Conservation (phyloP, 1,140 invertebrate species). For the Calephelis virginiensis region DNA sequence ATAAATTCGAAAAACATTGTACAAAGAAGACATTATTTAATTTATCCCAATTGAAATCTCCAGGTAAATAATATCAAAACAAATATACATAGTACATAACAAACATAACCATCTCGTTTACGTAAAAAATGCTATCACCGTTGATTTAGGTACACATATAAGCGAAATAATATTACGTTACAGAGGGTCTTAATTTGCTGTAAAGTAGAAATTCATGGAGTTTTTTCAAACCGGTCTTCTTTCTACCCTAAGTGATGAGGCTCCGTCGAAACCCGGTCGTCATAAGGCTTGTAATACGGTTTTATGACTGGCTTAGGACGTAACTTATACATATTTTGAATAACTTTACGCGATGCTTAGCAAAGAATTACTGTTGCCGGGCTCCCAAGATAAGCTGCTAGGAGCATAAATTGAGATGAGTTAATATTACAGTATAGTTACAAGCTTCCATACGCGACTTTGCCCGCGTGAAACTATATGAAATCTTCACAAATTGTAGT, state of each 20-base stretch:
- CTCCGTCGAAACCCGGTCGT: conserved; percentile 59
- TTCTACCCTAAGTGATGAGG: conserved; percentile 62
- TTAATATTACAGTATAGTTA: conserved; percentile 4
- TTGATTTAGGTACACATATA: background rate
- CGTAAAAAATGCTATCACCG: background rate
- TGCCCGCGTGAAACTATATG: no score
- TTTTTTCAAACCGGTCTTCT: conserved; percentile 35
- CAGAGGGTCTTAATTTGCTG: conserved; percentile 26
- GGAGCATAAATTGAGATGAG: conserved; percentile 48
- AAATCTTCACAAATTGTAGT: no score
- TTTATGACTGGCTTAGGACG: conserved; percentile 69
- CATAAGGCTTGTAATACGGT: conserved; percentile 71
- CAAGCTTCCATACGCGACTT: background rate
- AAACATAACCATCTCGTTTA: no score
- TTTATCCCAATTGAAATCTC: no score
- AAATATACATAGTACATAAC: no score
- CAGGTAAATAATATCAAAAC: no score
- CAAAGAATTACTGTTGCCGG: conserved; percentile 55
- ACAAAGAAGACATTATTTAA: no score
- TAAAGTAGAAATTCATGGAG: conserved; percentile 30
- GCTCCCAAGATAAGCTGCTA: conserved; percentile 47
- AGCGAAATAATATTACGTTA: conserved; percentile 5
- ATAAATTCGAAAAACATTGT: no score
- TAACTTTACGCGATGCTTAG: conserved; percentile 62
- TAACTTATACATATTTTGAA: conserved; percentile 74